Evolutionary conservation across 1,140 invertebrate species (phyloP), one percentile per base, ranked within the genome.

Genomic region (Aphelenchoides fujianensis): DNA sequence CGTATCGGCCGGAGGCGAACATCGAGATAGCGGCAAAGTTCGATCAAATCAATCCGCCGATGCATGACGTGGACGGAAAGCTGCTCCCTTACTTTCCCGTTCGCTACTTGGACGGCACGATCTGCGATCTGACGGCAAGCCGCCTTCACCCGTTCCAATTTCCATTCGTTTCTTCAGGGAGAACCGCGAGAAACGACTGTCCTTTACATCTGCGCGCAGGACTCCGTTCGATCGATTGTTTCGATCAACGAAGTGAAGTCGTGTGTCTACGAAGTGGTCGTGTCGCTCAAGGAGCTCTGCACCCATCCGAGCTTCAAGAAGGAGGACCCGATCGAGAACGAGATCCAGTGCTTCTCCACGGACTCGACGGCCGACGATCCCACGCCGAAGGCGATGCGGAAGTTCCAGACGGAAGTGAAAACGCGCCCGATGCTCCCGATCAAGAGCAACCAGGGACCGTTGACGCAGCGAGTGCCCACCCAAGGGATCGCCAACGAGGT

Each of bases 211-310:
- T 87, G 86, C 74, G 83, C 86, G 23, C 82, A 85, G 23, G 85
- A 86, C 31, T 85, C 85, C 2, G 81, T 82, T 76, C 92, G 95
- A 79, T 93, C 96, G 79, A 89, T 97, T 12, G 93, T 92, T 83
- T 92, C 92, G 0, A 87, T 97, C 35, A 94, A 95, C 82, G 95
- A 98, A 86, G 91, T 90, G 0, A 91, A 92, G 0, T 94, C 91
- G 0, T 98, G 95, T 83, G 91, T 94, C 86, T 98, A 98, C 85
- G 92, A 95, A 86, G 90, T 92, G 7, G 89, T 94, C 31, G 90
- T 95, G 7, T 86, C 95, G 3, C 92, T 93, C 1, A 90, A 91
- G 1, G 84, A 91, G 9, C 86, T 97, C 0, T 98, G 95, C 84
- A 85, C 86, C 62, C 94, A 97, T 88, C 93, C 93, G 0, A 89